phyloP scores from a whole-genome alignment of 2,113 vertebrate genomes.

The Ancistrus triradiatus region DNA sequence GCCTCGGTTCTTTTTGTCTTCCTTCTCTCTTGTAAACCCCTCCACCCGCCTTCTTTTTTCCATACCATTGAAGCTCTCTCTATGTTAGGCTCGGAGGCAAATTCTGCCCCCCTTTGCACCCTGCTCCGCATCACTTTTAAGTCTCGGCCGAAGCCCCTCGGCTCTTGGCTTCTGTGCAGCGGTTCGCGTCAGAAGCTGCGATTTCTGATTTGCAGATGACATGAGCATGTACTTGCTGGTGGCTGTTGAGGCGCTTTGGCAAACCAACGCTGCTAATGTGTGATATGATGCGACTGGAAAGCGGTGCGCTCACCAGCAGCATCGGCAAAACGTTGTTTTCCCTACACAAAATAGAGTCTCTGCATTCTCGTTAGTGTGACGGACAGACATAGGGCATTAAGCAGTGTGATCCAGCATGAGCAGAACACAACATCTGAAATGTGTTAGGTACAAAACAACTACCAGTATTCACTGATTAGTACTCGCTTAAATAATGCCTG shows the following conservation, averaged over 20 bases:
- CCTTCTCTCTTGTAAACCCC: constrained; percentile 58
- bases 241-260: constrained; percentile 79
- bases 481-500: too few species aligned
- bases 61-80: constrained; percentile 82
- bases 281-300: constrained; percentile 63
- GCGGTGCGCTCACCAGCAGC: constrained; percentile 45
- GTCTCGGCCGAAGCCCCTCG: constrained; percentile 83
- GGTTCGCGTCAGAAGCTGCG: constrained; percentile 84
- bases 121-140: constrained; percentile 91
- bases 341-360: constrained; percentile 59
- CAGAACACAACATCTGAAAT: constrained; percentile 24
- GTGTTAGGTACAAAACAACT: constrained; percentile 4
- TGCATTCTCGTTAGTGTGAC: constrained; percentile 60
- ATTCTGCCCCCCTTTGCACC: constrained; percentile 84
- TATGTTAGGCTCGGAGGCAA: constrained; percentile 86
- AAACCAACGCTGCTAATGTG: constrained; percentile 74
- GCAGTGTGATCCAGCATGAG: constrained; percentile 5
- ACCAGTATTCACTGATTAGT: too few species aligned
- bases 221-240: constrained; percentile 78
- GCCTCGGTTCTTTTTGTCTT: constrained; percentile 55
- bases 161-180: constrained; percentile 87
- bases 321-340: constrained; percentile 67
- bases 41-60: constrained; percentile 61
- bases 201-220: constrained; percentile 95
- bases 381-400: constrained; percentile 45